Conservation (phyloP, 1,140 invertebrate genomes). For the Drosophila trapezifrons region DNA sequence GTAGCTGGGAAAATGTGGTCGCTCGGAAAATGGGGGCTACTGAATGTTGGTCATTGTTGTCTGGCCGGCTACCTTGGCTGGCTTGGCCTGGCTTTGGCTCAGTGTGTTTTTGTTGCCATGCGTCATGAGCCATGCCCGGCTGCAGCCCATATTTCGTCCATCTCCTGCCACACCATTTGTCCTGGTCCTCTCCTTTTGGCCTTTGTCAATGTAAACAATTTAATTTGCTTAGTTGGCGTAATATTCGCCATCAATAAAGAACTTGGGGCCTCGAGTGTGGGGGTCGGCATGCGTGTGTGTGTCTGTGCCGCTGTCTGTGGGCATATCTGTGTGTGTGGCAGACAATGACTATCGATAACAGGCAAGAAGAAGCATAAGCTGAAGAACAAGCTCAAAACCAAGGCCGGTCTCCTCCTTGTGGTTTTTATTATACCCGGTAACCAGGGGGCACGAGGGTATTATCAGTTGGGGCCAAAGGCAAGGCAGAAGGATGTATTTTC, state of each 20-base stretch:
- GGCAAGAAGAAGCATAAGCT: conserved; percentile 25
- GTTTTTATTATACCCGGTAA: neutral
- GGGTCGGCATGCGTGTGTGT: conserved; percentile 9
- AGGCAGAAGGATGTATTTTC: no score
- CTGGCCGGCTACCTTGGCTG: conserved; percentile 45
- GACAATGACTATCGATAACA: conserved; percentile 76
- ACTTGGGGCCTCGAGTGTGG: conserved; percentile 29
- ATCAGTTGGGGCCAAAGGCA: no score
- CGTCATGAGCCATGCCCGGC: conserved; percentile 52
- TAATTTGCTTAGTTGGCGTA: conserved; percentile 82
- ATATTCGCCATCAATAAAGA: conserved; percentile 79
- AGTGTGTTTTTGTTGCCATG: conserved; percentile 30
- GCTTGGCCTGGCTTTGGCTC: neutral
- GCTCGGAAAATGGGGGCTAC: conserved; percentile 5
- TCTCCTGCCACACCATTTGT: conserved; percentile 25
- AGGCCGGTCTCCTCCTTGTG: conserved; percentile 42
- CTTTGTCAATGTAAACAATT: conserved; percentile 79
- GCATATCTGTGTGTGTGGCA: conserved; percentile 30
- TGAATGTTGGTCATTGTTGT: conserved; percentile 49
- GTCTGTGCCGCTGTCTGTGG: neutral
- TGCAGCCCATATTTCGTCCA: conserved; percentile 5
- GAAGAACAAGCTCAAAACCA: conserved; percentile 1
- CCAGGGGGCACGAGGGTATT: neutral
- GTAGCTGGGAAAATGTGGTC: neutral
- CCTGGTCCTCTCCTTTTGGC: conserved; percentile 37